Conservation (phyloP, 2,113 vertebrate species). For the Tachysurus fulvidraco region DNA sequence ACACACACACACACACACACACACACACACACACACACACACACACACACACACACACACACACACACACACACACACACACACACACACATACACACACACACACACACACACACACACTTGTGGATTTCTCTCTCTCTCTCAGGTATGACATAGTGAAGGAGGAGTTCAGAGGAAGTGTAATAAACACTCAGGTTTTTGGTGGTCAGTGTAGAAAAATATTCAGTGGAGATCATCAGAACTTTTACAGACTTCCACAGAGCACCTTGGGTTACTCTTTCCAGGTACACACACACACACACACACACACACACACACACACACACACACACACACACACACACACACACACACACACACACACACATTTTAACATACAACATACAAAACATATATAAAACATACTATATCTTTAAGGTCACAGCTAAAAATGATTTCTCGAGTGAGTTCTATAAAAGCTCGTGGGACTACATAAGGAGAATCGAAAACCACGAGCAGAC, state of each 20-base stretch:
- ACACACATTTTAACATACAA: background rate
- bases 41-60: conserved; percentile 19
- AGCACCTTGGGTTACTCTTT: conserved; percentile 84
- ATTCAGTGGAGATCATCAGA: conserved; percentile 76
- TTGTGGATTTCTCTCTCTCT: background rate
- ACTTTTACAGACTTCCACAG: conserved; percentile 81
- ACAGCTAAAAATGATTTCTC: conserved; percentile 82
- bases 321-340: background rate
- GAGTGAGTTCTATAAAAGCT: conserved; percentile 85
- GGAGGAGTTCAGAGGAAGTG: conserved; percentile 70
- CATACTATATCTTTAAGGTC: conserved; percentile 69
- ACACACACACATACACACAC: background rate
- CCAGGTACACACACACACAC: conserved; percentile 72
- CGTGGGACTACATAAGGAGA: conserved; percentile 82
- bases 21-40: background rate
- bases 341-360: background rate
- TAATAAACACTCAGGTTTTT: conserved; percentile 87
- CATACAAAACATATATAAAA: too few species aligned
- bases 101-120: background rate
- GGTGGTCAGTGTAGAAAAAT: conserved; percentile 88
- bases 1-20: background rate
- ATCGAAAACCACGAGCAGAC: conserved; percentile 48
- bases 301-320: background rate
- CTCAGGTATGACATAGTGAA: conserved; percentile 79
- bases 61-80: too few species aligned